These are phyloP conservation scores for Scolopax rusticola DNA, from an alignment of 2,797 vertebrate genomes.

Conservation along the genomic window DNA sequence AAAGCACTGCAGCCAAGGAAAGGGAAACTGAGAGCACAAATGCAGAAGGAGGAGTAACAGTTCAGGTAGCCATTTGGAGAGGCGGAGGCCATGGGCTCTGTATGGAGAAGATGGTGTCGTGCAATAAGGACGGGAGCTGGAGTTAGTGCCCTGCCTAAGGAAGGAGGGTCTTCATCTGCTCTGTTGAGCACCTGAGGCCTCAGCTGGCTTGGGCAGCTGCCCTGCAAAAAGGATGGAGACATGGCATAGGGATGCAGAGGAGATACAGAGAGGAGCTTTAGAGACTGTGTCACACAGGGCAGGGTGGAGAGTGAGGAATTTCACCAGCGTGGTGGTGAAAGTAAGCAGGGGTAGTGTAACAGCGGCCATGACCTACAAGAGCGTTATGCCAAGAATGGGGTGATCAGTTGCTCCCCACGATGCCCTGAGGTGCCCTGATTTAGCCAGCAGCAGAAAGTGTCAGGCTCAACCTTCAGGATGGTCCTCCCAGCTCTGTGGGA, in stretches of 20 bases:
- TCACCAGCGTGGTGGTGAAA: not conserved
- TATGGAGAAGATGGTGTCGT: not conserved
- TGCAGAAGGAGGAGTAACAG: not conserved
- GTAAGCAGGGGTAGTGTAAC: not conserved
- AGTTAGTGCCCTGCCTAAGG: not conserved
- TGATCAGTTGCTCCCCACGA: not conserved
- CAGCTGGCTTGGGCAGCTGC: not conserved
- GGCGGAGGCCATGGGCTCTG: not conserved
- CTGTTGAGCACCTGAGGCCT: not conserved
- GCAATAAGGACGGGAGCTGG: not conserved
- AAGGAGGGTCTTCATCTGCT: not conserved
- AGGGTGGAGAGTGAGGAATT: not conserved
- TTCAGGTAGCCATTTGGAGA: not conserved
- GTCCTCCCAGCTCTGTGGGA: not conserved
- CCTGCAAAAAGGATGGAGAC: not conserved
- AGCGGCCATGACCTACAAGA: not conserved
- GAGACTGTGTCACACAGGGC: fast-evolving
- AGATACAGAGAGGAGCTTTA: not conserved
- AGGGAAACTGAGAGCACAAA: not conserved
- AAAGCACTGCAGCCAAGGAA: not conserved
- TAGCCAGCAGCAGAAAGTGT: not conserved
- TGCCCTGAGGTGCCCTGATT: not conserved
- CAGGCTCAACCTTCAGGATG: not conserved
- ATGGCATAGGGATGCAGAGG: not conserved
- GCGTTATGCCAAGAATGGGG: not conserved